Base-by-base conservation (phyloP, 1,140 invertebrate species). In the Carcinoscorpius rotundicauda region DNA sequence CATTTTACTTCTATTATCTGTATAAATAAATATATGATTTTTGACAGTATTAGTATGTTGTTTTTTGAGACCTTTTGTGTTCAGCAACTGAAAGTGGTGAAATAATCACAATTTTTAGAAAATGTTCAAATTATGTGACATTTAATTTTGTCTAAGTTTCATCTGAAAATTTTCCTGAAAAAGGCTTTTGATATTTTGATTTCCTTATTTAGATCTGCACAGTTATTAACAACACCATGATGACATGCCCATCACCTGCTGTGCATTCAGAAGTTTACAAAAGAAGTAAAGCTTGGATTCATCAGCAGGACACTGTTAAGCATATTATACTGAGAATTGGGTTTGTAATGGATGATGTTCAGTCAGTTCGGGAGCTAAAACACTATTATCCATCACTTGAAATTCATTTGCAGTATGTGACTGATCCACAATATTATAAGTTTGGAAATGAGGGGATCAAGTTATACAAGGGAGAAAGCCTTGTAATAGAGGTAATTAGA, bases 331-430 rank as follows among this genome's bases (percentile, higher is more conserved):
- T 29, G 29, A 29, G 80, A 71, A 85, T 97, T 65, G 93, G 89
- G 10, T 97, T 98, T 77, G 82, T 91, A 4, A 98, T 98, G 95
- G 96, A 98, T 73, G 89, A 91, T 76, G 95, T 98, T 0, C 83
- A 88, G 72, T 83, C 85, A 3, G 91, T 97, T 52, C 81, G 85
- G 64, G 89, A 97, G 76, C 80, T 97, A 58, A 87, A 91, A 66
- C 89, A 92, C 76, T 86, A 91, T 76, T 90, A 90, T 72, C 86
- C 87, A 66, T 85, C 83, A 69, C 79, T 93, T 5, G 79, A 86
- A 48, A 86, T 86, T 62, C 86, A 87, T 52, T 81, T 98, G 72
- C 78, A 88, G 0, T 97, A 97, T 77, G 88, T 92, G 10, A 86
- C 91, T 63, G 94, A 99, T 82, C 96, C 96, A 0, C 86, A 87